Percentiles rank a stretch among this genome's conserved stretches.
These are phyloP conservation scores for Eupithecia inturbata DNA, from an alignment of 2,888 invertebrate species.

Conservation along the genomic window DNA sequence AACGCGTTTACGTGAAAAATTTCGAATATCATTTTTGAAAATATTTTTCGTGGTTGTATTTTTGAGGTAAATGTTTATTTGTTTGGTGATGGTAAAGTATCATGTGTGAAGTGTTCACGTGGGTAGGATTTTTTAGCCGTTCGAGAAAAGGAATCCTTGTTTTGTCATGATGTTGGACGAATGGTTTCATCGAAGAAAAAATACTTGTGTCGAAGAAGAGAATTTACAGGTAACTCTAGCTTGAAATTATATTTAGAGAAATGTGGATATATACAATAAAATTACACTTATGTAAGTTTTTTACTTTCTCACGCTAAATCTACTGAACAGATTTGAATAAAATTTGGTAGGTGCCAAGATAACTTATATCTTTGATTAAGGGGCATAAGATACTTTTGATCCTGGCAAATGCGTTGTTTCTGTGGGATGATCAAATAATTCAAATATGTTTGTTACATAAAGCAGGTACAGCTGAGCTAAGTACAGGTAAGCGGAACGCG, in stretches of 20 bases:
- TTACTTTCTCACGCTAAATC: neutral
- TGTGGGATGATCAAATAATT: neutral
- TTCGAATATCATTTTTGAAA: constrained; percentile 76
- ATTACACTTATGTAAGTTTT: neutral
- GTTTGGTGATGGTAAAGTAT: constrained; percentile 77
- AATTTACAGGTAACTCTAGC: constrained; percentile 70
- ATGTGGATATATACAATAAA: neutral
- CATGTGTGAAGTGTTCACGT: constrained; percentile 76
- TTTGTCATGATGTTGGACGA: constrained; percentile 81
- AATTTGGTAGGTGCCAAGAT: neutral
- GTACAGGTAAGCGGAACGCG: no score
- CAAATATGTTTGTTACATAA: neutral
- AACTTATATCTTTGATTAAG: neutral
- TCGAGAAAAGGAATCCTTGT: constrained; percentile 57
- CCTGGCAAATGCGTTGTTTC: neutral
- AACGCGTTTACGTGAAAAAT: constrained; percentile 71
- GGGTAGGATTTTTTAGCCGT: constrained; percentile 63
- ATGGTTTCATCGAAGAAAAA: constrained; percentile 76
- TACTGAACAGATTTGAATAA: neutral
- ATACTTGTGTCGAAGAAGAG: constrained; percentile 65
- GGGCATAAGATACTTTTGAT: neutral
- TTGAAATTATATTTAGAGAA: neutral
- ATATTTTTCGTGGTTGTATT: constrained; percentile 81
- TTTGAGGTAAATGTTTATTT: constrained; percentile 82
- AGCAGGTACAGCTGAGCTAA: no score